A percentile compares a stretch with the other conserved stretches of the same genome.
Conservation (phyloP, 2,888 invertebrate genomes). For the Meiosimyza decipiens region DNA sequence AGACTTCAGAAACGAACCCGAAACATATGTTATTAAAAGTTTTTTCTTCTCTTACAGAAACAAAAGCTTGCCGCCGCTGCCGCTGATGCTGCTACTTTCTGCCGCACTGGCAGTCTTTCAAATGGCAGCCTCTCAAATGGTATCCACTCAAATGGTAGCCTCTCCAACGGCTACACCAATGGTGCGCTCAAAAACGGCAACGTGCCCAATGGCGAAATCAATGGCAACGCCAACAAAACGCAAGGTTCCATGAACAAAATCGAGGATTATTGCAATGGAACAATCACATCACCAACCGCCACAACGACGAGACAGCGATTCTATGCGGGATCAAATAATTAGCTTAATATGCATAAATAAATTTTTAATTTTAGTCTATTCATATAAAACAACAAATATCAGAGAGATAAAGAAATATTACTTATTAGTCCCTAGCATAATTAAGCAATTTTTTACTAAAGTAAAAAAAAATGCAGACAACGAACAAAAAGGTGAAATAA, state of each 20-base stretch:
- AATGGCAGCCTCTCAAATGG: conserved; percentile 37
- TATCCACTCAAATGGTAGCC: conserved; percentile 25
- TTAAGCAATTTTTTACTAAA: too few relatives aligned
- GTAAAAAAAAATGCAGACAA: too few relatives aligned
- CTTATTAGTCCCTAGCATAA: too few relatives aligned
- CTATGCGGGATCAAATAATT: conserved; percentile 59
- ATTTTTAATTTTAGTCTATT: not conserved
- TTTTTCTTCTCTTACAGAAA: conserved; percentile 44
- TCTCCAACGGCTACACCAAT: conserved; percentile 38
- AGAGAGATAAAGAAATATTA: too few relatives aligned
- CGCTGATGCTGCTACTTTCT: conserved; percentile 21
- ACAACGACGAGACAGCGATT: conserved; percentile 60
- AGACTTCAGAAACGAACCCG: too few relatives aligned
- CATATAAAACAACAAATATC: too few relatives aligned
- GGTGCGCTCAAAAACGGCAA: conserved; percentile 39
- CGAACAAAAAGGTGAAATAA: too few relatives aligned
- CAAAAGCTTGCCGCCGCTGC: conserved; percentile 47
- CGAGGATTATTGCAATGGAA: conserved; percentile 53
- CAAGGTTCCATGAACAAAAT: conserved; percentile 56
- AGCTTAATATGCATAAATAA: conserved; percentile 42
- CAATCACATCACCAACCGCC: conserved; percentile 45
- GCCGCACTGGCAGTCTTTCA: conserved; percentile 22
- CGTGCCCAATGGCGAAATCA: conserved; percentile 49
- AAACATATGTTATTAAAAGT: not conserved
- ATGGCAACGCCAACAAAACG: conserved; percentile 53